These are phyloP conservation scores for Mobula hypostoma DNA, from an alignment of 2,113 vertebrate genomes.

Conservation along the genomic window DNA sequence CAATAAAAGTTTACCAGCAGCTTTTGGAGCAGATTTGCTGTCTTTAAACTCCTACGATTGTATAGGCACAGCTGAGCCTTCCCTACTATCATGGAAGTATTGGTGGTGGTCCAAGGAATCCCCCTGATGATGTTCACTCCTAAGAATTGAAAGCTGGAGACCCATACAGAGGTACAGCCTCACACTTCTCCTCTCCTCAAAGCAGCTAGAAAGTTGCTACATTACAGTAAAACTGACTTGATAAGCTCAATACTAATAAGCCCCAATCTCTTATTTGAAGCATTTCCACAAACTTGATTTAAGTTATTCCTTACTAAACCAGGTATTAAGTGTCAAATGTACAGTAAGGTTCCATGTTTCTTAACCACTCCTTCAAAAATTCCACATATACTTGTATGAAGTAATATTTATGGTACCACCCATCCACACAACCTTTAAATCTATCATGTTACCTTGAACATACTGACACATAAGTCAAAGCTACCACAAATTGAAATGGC, in stretches of 20 bases:
- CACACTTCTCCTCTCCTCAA: background rate
- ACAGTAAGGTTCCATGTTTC: background rate
- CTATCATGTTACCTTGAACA: background rate
- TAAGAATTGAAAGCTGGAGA: no score
- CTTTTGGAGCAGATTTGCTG: no score
- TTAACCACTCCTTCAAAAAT: background rate
- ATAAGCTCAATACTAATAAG: background rate
- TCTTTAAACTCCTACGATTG: no score
- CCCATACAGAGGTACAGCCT: background rate
- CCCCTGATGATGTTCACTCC: no score
- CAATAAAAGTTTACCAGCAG: no score
- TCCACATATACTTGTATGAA: background rate
- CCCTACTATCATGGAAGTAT: no score
- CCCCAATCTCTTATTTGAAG: background rate
- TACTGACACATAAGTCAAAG: background rate
- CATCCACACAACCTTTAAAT: background rate
- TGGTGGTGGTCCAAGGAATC: no score
- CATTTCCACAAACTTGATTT: background rate
- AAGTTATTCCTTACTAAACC: background rate
- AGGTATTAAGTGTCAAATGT: background rate
- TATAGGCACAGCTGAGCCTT: no score
- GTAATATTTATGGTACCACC: background rate
- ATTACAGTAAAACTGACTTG: background rate
- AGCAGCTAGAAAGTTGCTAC: background rate
- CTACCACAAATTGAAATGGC: background rate